Evolutionary conservation across 2,888 invertebrate species (phyloP).

Genomic region (Cephus pulcher): DNA sequence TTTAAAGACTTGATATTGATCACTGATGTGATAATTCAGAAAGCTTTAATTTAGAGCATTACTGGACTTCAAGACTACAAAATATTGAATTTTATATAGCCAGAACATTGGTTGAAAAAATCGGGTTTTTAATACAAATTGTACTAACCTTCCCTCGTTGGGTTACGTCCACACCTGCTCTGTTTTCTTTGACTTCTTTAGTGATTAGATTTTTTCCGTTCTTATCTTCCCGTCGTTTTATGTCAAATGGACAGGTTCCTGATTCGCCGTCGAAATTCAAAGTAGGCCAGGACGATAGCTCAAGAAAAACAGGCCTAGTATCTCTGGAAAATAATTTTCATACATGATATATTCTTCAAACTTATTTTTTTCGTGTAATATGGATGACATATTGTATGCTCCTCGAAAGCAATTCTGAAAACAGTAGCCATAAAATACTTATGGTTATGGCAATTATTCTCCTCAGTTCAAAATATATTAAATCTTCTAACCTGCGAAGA

Average conservation of each 20-base stretch:
- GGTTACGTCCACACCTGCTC: constrained; percentile 41
- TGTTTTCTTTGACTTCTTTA: constrained; percentile 57
- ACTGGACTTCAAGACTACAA: not conserved
- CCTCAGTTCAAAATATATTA: not conserved
- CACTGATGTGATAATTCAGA: not conserved
- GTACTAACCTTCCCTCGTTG: constrained; percentile 54
- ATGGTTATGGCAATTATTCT: not conserved
- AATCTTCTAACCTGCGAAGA: constrained; percentile 71
- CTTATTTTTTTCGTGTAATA: too few species aligned
- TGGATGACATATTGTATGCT: too few species aligned
- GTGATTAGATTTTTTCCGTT: constrained; percentile 30
- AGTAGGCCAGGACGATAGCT: constrained; percentile 74
- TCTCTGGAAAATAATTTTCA: constrained; percentile 56
- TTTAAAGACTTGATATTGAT: not conserved
- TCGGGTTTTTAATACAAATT: not conserved
- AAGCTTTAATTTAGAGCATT: not conserved
- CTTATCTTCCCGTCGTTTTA: constrained; percentile 47
- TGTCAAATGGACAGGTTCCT: constrained; percentile 64
- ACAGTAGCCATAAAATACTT: not conserved
- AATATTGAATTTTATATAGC: not conserved
- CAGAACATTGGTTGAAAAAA: not conserved
- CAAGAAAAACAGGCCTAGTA: constrained; percentile 74
- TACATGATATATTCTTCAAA: too few species aligned
- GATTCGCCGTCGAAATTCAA: constrained; percentile 67
- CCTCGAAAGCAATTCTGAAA: too few species aligned